Percentiles rank a stretch among this genome's conserved stretches.
These are phyloP conservation scores for Smittia aterrima DNA, from an alignment of 2,888 invertebrate species.

Conservation along the genomic window DNA sequence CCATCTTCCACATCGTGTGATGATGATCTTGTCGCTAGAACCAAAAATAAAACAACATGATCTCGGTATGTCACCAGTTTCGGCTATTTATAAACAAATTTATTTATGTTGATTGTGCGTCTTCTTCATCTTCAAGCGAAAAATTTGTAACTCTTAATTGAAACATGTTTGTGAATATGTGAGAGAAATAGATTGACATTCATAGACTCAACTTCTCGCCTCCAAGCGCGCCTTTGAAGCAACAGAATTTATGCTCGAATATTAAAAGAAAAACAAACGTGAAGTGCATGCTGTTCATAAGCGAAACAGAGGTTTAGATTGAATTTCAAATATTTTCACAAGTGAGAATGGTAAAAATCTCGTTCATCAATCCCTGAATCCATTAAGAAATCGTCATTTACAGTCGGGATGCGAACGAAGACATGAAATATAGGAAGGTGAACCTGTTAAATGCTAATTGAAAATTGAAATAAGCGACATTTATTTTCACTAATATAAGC, in stretches of 20 bases:
- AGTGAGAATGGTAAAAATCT: not conserved
- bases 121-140: not conserved
- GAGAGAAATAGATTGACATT: not conserved
- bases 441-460: conserved; percentile 38
- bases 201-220: not conserved
- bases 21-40: conserved; percentile 14
- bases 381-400: conserved; percentile 12
- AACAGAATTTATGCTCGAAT: not conserved
- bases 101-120: not conserved
- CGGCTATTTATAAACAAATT: conserved; percentile 32
- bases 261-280: not conserved
- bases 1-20: not conserved
- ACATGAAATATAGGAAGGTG: not conserved
- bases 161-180: conserved; percentile 15
- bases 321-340: no score
- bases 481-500: conserved; percentile 19
- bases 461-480: conserved; percentile 39
- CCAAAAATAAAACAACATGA: conserved; percentile 33
- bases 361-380: not conserved
- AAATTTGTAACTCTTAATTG: conserved; percentile 27
- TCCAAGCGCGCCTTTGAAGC: not conserved
- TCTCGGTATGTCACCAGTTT: not conserved
- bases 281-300: not conserved
- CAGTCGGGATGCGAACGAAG: not conserved
- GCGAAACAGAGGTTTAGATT: not conserved